Evolutionary conservation across 2,888 invertebrate genomes (phyloP), one percentile per base, ranked within the genome.

Genomic region (Tortricodes alternella): DNA sequence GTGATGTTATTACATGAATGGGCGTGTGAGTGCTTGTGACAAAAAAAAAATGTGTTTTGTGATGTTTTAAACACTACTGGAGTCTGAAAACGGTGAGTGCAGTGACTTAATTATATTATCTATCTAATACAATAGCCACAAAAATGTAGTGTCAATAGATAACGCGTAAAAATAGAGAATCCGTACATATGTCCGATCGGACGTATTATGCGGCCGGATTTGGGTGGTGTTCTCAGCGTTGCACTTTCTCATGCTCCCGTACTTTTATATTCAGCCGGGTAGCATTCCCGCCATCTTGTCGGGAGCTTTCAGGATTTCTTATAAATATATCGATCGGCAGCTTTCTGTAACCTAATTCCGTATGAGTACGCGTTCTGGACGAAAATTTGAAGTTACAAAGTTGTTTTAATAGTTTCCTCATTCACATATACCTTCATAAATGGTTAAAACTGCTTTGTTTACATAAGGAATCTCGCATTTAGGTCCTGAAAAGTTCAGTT

Each of bases 21-120:
- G 90, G 91, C 89, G 91, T 90, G 87, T 87, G 83, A 88, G 89
- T 89, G 89, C 85, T 87, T 85, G 89, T 88, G 88, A 80, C 80
- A 83, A 87, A 81, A 83, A n/a, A n/a, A 79, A 74, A 75, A 68
- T 76, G 88, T 89, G 89, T 87, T 88, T 89, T 85, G 89, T 89
- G 89, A 79, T 86, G 80, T 80, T 83, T 73, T 77, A 81, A 74
- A 77, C 71, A 72, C 76, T 76, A 78, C 85, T 80, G 80, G 78
- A 83, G 77, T 70, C 74, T 63, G 71, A 76, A 83, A 87, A 83
- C 80, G 83, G 89, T 90, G 65, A 88, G 90, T 83, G 70, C 59
- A 74, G 52, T 61, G 66, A 66, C 64, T 73, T 83, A 68, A 76
- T 62, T 63, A 58, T 43, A 23, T 61, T 59, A 61, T 60, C 63